These are phyloP conservation scores for Zapornia atra DNA, from an alignment of 2,113 vertebrate species.

Conservation along the genomic window DNA sequence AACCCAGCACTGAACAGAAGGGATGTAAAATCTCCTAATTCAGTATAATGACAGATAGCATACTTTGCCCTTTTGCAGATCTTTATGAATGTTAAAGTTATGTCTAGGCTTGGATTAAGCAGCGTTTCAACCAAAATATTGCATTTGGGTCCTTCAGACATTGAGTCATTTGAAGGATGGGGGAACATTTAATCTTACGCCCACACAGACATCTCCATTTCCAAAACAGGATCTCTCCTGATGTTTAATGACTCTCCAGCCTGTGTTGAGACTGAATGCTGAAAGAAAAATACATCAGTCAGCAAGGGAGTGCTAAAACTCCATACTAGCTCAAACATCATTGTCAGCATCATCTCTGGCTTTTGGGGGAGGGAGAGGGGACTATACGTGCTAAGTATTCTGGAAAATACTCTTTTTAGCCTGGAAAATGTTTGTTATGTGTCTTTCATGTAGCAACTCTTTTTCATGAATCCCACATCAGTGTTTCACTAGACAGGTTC, in stretches of 20 bases:
- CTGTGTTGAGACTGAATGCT: slow-evolving; percentile 44
- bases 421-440: background rate
- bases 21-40: slow-evolving; percentile 19
- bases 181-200: slow-evolving; percentile 34
- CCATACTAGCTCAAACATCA: background rate
- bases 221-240: slow-evolving; percentile 46
- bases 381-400: background rate
- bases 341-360: slow-evolving; percentile 27
- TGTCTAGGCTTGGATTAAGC: slow-evolving; percentile 4
- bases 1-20: slow-evolving; percentile 16
- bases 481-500: background rate
- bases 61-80: slow-evolving; percentile 27
- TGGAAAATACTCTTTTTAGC: background rate
- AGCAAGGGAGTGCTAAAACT: slow-evolving; percentile 20
- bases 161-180: slow-evolving; percentile 28
- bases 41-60: background rate
- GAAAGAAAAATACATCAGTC: slow-evolving; percentile 54
- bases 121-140: slow-evolving; percentile 41
- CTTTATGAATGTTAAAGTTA: slow-evolving; percentile 24
- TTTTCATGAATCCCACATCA: background rate
- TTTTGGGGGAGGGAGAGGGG: background rate
- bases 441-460: background rate
- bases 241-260: slow-evolving; percentile 30
- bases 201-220: slow-evolving; percentile 35
- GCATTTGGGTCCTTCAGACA: slow-evolving; percentile 35